phyloP scores from a whole-genome alignment of 2,113 vertebrate genomes.

The Actenoides hombroni region DNA sequence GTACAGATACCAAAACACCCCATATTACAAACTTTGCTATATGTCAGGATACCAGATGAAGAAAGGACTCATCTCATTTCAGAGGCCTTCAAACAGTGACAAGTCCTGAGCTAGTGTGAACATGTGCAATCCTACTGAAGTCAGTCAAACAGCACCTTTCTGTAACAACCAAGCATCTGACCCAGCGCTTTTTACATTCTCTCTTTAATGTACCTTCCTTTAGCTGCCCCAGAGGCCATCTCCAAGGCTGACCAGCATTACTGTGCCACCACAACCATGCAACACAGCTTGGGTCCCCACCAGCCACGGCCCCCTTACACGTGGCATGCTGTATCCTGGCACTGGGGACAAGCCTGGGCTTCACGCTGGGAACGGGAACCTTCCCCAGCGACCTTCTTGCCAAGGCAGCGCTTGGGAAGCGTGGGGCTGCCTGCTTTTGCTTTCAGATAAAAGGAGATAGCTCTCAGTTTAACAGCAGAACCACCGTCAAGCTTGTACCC shows the following conservation, averaged over 20 bases:
- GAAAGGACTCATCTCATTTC: not conserved
- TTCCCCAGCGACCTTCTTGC: not conserved
- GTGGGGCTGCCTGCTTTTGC: accelerated
- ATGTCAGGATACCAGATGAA: not conserved
- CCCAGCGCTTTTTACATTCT: not conserved
- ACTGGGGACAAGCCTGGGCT: not conserved
- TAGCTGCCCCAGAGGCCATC: not conserved
- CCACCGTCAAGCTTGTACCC: not conserved
- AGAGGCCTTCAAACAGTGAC: not conserved
- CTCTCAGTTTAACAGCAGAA: not conserved
- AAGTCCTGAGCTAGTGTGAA: not conserved
- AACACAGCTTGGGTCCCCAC: not conserved
- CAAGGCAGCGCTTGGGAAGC: accelerated
- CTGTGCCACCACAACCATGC: not conserved
- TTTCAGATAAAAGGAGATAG: not conserved
- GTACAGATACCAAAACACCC: not conserved
- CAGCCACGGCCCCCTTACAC: accelerated
- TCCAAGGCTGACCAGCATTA: not conserved
- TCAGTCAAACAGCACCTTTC: not conserved
- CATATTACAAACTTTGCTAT: not conserved
- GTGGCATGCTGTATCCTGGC: not conserved
- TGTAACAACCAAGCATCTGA: not conserved
- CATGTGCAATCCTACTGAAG: not conserved
- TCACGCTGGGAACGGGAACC: accelerated
- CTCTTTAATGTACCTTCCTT: not conserved